Base-by-base conservation (phyloP, 2,888 invertebrate genomes). In the Drosophila lutescens region DNA sequence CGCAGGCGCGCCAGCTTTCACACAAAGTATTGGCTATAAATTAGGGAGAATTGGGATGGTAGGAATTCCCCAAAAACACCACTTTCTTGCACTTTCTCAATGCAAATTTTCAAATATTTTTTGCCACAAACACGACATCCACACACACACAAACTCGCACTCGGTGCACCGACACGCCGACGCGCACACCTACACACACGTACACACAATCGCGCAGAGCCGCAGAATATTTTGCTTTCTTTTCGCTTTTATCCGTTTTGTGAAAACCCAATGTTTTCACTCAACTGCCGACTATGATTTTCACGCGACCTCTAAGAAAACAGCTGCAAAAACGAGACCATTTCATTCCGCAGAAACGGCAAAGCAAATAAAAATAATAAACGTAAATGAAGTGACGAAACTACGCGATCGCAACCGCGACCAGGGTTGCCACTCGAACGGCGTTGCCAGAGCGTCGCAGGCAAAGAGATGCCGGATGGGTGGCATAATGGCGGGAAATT, bases 1-100 rank as follows among this genome's bases (percentile, higher is more conserved):
- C 88, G 86, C 84, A 77, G 51, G 79, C 79, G 81, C 79, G 65
- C 78, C 32, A 17, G 30, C 7, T 12, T 12, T n/a, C n/a, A 5
- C n/a, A 10, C 10, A 10, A 30, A 30, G 5, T 26, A 4, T 1
- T 13, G n/a, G 23, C 23, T n/a, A 6, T 1, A 9, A 44, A 10
- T 0, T 4, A 4, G 15, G 4, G 3, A 41, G 17, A 15, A 9
- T 17, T 1, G 26, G 26, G 10, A 15, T 41, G 15, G 9, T 9
- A 4, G 7, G 4, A 41, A 17, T 43, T 20, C 43, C 43, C 12
- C 7, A 26, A 26, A 23, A 26, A 23, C 20, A 30, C 30, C 15
- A 46, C 47, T 47, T 47, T 30, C 47, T 17, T 30, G 15, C 15
- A 32, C 41, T 61, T 57, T 40, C 17, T 38, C 40, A 54, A 47